Evolutionary conservation across 2,113 vertebrate genomes (phyloP).

Genomic region (Megaceryle maxima): DNA sequence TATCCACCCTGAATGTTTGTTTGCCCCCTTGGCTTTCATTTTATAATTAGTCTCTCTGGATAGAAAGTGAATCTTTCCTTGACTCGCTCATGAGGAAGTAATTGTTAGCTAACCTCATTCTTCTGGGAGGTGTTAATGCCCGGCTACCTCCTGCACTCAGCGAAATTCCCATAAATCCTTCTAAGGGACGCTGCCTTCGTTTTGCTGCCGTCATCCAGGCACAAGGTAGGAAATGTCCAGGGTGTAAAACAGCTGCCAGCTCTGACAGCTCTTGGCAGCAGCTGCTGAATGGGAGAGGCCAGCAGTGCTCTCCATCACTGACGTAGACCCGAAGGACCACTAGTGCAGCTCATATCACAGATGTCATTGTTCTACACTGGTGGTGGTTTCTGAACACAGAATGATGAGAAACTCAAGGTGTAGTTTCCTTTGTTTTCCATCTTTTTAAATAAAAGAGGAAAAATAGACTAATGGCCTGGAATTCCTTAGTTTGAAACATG

Average conservation of each 20-base stretch:
- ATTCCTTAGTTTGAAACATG: not conserved
- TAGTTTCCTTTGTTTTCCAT: not conserved
- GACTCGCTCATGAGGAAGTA: not conserved
- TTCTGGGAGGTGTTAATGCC: not conserved
- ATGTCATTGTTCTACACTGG: not conserved
- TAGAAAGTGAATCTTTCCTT: not conserved
- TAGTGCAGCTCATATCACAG: not conserved
- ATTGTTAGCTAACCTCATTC: not conserved
- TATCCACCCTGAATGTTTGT: not conserved
- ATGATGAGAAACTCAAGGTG: not conserved
- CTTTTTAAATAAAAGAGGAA: not conserved
- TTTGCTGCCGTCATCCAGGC: not conserved
- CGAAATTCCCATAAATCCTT: not conserved
- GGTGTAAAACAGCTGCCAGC: not conserved
- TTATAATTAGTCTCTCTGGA: conserved; percentile 7
- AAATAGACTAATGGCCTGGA: not conserved
- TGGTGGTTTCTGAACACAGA: not conserved
- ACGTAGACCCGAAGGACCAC: not conserved
- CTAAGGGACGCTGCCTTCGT: not conserved
- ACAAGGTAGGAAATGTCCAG: not conserved
- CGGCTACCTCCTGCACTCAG: not conserved
- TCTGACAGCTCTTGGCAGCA: not conserved
- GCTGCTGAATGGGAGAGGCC: not conserved
- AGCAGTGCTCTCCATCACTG: not conserved
- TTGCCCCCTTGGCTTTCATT: not conserved